phyloP scores from a whole-genome alignment of 2,888 invertebrate genomes.

The Anthrax anthrax region DNA sequence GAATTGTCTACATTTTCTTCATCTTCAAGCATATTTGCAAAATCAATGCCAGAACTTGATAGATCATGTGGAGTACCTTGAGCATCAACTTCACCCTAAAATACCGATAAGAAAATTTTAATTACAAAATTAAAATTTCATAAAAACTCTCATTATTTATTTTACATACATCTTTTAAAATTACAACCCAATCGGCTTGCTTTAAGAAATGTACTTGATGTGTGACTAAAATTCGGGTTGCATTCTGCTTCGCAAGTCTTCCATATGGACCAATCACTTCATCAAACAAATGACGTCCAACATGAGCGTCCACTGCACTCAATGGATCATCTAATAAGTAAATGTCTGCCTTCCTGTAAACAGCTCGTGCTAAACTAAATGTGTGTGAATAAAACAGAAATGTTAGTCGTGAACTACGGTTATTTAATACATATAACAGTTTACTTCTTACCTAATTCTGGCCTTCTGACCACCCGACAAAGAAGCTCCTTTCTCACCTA shows the following conservation, averaged over 20 bases:
- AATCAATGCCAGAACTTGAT: constrained; percentile 36
- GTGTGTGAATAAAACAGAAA: too few species aligned
- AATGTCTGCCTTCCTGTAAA: constrained; percentile 45
- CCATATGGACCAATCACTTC: constrained; percentile 43
- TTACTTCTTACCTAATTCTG: constrained; percentile 36
- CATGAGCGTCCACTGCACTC: constrained; percentile 58
- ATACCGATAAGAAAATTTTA: constrained; percentile 13
- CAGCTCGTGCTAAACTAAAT: constrained; percentile 15
- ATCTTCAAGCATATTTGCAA: constrained; percentile 35
- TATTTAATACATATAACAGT: too few species aligned
- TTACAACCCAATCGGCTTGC: constrained; percentile 41
- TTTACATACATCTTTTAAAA: constrained; percentile 42
- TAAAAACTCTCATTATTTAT: neutral
- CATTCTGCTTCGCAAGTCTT: constrained; percentile 35
- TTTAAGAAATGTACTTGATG: constrained; percentile 59
- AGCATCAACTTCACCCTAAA: constrained; percentile 35
- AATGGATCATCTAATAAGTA: constrained; percentile 63
- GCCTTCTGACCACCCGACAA: constrained; percentile 60
- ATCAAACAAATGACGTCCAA: constrained; percentile 53
- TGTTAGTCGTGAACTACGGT: too few species aligned
- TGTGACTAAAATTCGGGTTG: constrained; percentile 56
- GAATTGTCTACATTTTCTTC: constrained; percentile 27
- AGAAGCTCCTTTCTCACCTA: constrained; percentile 44
- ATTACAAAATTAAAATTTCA: neutral
- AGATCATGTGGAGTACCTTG: constrained; percentile 36